Evolutionary conservation across 2,797 vertebrate species (phyloP), one percentile per base, ranked within the genome.

Genomic region (Tamandua tetradactyla): DNA sequence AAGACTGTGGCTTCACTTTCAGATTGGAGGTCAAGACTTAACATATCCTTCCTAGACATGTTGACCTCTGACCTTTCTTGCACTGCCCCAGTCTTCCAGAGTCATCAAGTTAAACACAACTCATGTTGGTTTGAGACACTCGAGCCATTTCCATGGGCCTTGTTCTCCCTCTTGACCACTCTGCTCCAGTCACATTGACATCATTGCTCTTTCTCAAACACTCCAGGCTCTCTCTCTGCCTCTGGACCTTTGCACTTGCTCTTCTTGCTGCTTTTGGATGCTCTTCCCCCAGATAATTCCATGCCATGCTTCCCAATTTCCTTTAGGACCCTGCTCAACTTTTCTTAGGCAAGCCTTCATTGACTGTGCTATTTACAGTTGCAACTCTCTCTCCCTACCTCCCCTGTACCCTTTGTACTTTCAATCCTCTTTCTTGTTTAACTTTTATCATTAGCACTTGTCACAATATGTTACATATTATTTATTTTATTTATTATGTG

Each of bases 1-100:
- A 86, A 55, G 32, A 9, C 85, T 64, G 32, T 3, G 42, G 1
- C n/a, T 91, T 86, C 37, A 80, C 37, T 74, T 79, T 87, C 37
- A 69, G 55, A 59, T 81, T 89, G 62, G 42, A 88, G 55, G 35
- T 87, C 40, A 88, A 86, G 59, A 55, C 64, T 82, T 92, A 27
- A 66, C 2, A 22, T 30, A 62, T 82, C 59, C 42, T 84, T 94
- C 25, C 74, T 79, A 11, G 30, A 47, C 64, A 93, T 95, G n/a
- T n/a, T n/a, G 5, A 89, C 35, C 68, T n/a, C n/a, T 89, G 59
- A 10, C n/a, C 57, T 86, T 81, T 72, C 78, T 81, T 68, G 52
- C 71, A 42, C 1, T 69, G 91, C 82, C 85, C 88, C 27, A 94
- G 94, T 93, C 82, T 80, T 94, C 86, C 62, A 95, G 90, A 18